Evolutionary conservation across 2,888 invertebrate genomes (phyloP).

Genomic region (Ormyrus nitidulus): DNA sequence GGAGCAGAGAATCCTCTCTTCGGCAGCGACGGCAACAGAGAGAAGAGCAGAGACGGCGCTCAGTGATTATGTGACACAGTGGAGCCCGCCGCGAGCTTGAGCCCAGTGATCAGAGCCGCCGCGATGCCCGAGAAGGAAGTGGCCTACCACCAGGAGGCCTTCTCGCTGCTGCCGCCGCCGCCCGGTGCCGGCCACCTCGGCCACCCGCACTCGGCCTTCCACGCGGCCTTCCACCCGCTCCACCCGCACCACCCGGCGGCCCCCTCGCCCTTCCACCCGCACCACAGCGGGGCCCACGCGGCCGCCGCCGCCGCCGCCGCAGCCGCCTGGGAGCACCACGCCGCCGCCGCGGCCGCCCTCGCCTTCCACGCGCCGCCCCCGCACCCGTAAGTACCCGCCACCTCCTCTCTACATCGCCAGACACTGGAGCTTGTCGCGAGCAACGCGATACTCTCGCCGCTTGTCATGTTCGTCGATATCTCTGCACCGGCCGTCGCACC

Average conservation of each 20-base stretch:
- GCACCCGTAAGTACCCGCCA: slow-evolving; percentile 66
- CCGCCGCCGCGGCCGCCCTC: slow-evolving; percentile 80
- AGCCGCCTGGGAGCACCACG: slow-evolving; percentile 80
- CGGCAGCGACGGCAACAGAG: slow-evolving; percentile 38
- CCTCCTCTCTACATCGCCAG: slow-evolving; percentile 1
- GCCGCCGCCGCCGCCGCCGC: slow-evolving; percentile 74
- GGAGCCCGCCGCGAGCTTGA: slow-evolving; percentile 56
- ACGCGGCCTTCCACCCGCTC: slow-evolving; percentile 74
- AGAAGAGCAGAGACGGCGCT: no score
- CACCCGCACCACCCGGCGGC: slow-evolving; percentile 73
- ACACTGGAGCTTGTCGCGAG: slow-evolving; percentile 4
- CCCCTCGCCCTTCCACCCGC: slow-evolving; percentile 73
- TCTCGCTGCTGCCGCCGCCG: slow-evolving; percentile 74
- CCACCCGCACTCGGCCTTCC: slow-evolving; percentile 72
- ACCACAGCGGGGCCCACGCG: slow-evolving; percentile 75
- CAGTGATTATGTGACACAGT: background rate
- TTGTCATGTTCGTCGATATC: slow-evolving; percentile 29
- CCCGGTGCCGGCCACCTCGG: slow-evolving; percentile 70
- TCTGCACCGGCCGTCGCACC: background rate
- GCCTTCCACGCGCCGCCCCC: slow-evolving; percentile 77
- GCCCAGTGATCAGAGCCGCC: slow-evolving; percentile 39
- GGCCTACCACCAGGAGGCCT: slow-evolving; percentile 78
- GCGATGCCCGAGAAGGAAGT: slow-evolving; percentile 80
- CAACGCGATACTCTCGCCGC: slow-evolving; percentile 31
- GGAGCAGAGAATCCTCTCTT: background rate